Evolutionary conservation across 92 coral and sea anemone genomes (phyloP).

Genomic region (Epizoanthus stellaris): DNA sequence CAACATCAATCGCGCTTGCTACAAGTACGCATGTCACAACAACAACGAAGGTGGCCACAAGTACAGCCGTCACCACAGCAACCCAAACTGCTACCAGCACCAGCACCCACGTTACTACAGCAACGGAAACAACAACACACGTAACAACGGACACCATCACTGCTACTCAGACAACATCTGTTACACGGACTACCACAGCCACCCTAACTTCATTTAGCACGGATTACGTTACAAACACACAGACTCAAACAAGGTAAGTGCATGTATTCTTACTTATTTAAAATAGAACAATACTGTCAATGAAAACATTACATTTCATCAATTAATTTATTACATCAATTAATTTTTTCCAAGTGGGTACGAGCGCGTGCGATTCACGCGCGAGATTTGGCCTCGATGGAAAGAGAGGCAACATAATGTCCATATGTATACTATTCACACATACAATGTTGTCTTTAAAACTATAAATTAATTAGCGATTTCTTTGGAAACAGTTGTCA

Average conservation of each 20-base stretch:
- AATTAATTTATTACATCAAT: too few species aligned
- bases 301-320: too few species aligned
- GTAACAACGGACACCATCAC: constrained; percentile 10
- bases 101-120: constrained; percentile 18
- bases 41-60: constrained; percentile 6
- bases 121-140: constrained; percentile 21
- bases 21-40: constrained; percentile 11
- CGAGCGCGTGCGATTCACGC: too few species aligned
- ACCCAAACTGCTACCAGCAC: constrained; percentile 18
- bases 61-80: constrained; percentile 23
- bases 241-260: constrained; percentile 24
- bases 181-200: constrained; percentile 18
- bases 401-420: too few species aligned
- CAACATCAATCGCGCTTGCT: constrained; percentile 2
- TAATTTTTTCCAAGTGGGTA: too few species aligned
- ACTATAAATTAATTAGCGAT: too few species aligned
- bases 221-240: constrained; percentile 18
- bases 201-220: constrained; percentile 9
- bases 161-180: constrained; percentile 26
- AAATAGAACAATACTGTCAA: too few species aligned
- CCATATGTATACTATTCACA: too few species aligned
- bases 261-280: not conserved
- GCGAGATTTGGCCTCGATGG: too few species aligned
- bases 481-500: too few species aligned
- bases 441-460: too few species aligned